These are phyloP conservation scores for Manacus vitellinus DNA, from an alignment of 2,113 vertebrate species.

Conservation along the genomic window DNA sequence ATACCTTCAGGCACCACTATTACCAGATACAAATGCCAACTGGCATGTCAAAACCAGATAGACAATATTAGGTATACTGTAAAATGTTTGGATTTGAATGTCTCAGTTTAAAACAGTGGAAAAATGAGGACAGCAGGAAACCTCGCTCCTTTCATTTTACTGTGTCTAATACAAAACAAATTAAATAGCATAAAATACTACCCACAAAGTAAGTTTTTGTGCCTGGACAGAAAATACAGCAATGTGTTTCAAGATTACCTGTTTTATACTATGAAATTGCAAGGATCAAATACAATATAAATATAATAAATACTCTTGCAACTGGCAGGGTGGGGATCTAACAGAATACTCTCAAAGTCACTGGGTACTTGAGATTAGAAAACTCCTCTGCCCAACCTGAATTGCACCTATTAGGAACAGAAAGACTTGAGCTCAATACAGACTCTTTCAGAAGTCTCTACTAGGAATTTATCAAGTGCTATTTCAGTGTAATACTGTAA, in stretches of 20 bases:
- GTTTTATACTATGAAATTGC: background rate
- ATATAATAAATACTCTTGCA: background rate
- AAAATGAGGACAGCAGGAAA: background rate
- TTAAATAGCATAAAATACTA: background rate
- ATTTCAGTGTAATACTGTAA: background rate
- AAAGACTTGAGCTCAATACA: background rate
- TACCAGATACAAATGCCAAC: background rate
- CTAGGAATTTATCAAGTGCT: background rate
- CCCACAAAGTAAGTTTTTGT: background rate
- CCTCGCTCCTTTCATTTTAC: background rate
- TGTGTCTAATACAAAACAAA: background rate
- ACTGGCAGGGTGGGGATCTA: background rate
- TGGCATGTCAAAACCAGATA: slow-evolving; percentile 16
- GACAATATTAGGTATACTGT: background rate
- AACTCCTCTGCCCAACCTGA: background rate
- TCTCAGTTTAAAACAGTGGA: background rate
- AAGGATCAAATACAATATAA: background rate
- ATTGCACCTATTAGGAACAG: background rate
- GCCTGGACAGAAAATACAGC: background rate
- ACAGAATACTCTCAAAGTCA: background rate
- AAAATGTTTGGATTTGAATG: slow-evolving; percentile 7
- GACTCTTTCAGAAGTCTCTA: background rate
- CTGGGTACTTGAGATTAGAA: background rate
- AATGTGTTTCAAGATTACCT: background rate
- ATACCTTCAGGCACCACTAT: background rate